Evolutionary conservation across 2,888 invertebrate species (phyloP).

Genomic region (Cordilura impudica): DNA sequence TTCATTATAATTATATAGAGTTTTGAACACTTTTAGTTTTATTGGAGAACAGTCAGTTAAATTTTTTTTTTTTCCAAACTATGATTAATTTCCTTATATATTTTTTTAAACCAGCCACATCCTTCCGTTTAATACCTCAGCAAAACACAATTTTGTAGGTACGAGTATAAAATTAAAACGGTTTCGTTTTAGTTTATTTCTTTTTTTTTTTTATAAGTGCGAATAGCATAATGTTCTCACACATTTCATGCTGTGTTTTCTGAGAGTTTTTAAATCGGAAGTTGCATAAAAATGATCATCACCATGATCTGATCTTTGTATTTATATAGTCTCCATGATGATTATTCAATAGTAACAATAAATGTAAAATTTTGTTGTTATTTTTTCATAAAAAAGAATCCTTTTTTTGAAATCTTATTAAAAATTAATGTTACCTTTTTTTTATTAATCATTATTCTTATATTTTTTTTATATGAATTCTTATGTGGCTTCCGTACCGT

Average conservation of each 20-base stretch:
- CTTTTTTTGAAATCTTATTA: slow-evolving; percentile 58
- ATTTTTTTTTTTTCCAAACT: too few relatives aligned
- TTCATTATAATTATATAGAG: too few relatives aligned
- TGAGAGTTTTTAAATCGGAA: slow-evolving; percentile 55
- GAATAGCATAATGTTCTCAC: slow-evolving; percentile 76
- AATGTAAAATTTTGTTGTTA: slow-evolving; percentile 23
- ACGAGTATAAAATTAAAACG: slow-evolving; percentile 3
- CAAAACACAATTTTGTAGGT: slow-evolving; percentile 5
- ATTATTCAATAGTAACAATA: slow-evolving; percentile 40
- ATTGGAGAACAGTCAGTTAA: too few relatives aligned
- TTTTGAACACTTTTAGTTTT: too few relatives aligned
- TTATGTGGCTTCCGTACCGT: slow-evolving; percentile 76
- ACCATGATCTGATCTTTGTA: not conserved
- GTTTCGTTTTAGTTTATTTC: not conserved
- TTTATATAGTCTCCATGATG: slow-evolving; percentile 6
- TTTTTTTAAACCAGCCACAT: slow-evolving; percentile 23
- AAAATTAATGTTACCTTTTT: slow-evolving; percentile 74
- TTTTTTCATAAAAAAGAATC: slow-evolving; percentile 33
- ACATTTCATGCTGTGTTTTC: slow-evolving; percentile 72
- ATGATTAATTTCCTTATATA: slow-evolving; percentile 17
- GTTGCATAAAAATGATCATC: slow-evolving; percentile 54
- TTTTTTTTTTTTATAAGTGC: slow-evolving; percentile 44
- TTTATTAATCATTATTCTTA: slow-evolving; percentile 62
- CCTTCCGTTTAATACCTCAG: slow-evolving; percentile 27
- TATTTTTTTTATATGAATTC: slow-evolving; percentile 64